Evolutionary conservation across 2,797 vertebrate genomes (phyloP).

Genomic region (Myotis daubentonii): DNA sequence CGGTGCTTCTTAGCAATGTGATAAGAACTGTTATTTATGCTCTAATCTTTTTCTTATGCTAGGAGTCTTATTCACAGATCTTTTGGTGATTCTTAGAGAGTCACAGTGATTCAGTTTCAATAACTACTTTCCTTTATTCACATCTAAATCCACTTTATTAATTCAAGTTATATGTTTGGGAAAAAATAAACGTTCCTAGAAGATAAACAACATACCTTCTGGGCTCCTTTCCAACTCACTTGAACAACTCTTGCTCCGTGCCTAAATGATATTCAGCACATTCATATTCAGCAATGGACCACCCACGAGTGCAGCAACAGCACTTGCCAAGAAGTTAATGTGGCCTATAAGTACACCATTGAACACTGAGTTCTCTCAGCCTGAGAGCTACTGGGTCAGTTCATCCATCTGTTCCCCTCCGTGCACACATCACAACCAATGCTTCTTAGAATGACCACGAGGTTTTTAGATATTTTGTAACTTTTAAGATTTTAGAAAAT

Average conservation of each 20-base stretch:
- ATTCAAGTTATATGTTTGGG: slow-evolving; percentile 63
- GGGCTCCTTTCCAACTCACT: slow-evolving; percentile 59
- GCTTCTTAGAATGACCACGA: not conserved
- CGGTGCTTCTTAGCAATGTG: not conserved
- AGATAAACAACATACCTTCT: slow-evolving; percentile 57
- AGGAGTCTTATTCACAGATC: not conserved
- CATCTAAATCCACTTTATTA: slow-evolving; percentile 67
- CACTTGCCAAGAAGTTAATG: slow-evolving; percentile 67
- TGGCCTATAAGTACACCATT: not conserved
- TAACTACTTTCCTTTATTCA: slow-evolving; percentile 66
- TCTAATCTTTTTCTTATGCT: not conserved
- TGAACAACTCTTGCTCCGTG: slow-evolving; percentile 45
- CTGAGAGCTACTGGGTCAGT: not conserved
- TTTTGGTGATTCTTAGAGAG: slow-evolving; percentile 56
- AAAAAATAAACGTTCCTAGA: slow-evolving; percentile 69
- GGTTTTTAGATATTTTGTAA: slow-evolving; percentile 12
- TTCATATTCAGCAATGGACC: slow-evolving; percentile 36
- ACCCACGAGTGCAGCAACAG: not conserved
- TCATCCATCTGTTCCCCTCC: slow-evolving; percentile 18
- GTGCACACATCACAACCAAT: not conserved
- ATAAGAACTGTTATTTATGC: not conserved
- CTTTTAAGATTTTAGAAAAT: not conserved
- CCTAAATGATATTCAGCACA: slow-evolving; percentile 19
- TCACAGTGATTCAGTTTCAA: slow-evolving; percentile 25
- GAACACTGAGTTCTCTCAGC: slow-evolving; percentile 33